Base-by-base conservation (phyloP, 2,797 vertebrate genomes). In the Ceyx erithaca region DNA sequence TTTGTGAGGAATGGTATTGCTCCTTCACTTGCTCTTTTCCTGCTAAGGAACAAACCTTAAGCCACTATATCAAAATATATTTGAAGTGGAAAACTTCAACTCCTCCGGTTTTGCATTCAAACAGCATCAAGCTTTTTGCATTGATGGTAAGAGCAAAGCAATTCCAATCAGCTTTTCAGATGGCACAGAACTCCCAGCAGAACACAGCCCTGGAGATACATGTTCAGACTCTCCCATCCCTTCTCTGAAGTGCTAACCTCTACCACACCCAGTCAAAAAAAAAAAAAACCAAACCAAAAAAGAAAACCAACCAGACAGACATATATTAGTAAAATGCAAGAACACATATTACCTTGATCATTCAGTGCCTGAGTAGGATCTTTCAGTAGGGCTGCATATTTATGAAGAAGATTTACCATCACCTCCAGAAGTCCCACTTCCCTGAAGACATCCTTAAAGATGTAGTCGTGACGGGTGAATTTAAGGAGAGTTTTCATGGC, bases 341-440 rank as follows among this genome's bases (percentile, higher is more conserved):
- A 64, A 71, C 46, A 77, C 5, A 66, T 78, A 21, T 90, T 98
- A 99, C 99, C 99, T 97, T 98, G 98, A 78, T 99, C 99, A 37
- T 98, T 98, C 58, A 97, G 97, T 6, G 97, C 97, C 82, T 98
- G 99, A 62, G 98, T 96, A 21, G 99, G 99, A 92, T 99, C 99
- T 97, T 99, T 99, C 93, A 99, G 97, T 96, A 99, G 97, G 59
- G 99, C 99, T 48, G 99, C 99, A 33, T 99, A 99, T 96, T 99
- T 99, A 97, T 99, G 99, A 92, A 99, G 97, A 96, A 99, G 98
- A 96, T 99, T 99, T 85, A 99, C 99, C 97, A 99, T 98, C 92
- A 99, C 99, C 97, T 99, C 99, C 91, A 99, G 97, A 93, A 99
- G 98, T 21, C 99, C 99, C 49, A 99, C 99, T 97, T 99, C 99